Evolutionary conservation across 2,113 vertebrate species (phyloP), one percentile per base, ranked within the genome.

Genomic region (Scomber colias): DNA sequence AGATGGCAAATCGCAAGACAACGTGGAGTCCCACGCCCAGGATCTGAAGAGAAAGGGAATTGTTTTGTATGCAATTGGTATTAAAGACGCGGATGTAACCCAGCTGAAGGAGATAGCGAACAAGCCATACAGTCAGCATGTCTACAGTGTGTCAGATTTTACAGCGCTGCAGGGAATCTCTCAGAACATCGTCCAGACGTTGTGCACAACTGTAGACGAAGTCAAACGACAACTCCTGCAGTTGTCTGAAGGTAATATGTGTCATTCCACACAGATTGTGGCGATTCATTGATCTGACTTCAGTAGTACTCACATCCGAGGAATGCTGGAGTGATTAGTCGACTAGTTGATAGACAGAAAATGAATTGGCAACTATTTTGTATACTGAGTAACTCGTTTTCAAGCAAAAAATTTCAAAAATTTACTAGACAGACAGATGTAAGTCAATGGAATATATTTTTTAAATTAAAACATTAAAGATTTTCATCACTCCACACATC

Each of bases 61-160:
- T 69, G 85, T 95, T 63, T 68, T 97, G 82, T 97, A 97, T 77
- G 96, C 96, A 1, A 83, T 97, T 48, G 96, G 97, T 59, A 94
- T 97, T 72, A 95, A 96, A 92, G 94, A 96, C 0, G 93, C 96
- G 0, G 95, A 95, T 10, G 86, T 89, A 59, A 72, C 80, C 1
- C 92, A 96, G 75, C 93, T 96, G 79, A 89, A 66, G 48, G 93
- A 95, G 71, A 95, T 96, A 0, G 93, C 92, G 0, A 95, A 81
- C 1, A 24, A 91, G 35, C 95, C 96, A 0, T 65, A 84, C 73
- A 79, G 89, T 6, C 91, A 87, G 35, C 87, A 95, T 9, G 87
- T 94, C 30, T 94, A 91, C 74, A 92, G 89, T 8, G 93, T 94
- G 59, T 90, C 89, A 1, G 93, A 90, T 57, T 93, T 93, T 3